Evolutionary conservation across 2,888 invertebrate species (phyloP).

Genomic region (Drosophila mimica): DNA sequence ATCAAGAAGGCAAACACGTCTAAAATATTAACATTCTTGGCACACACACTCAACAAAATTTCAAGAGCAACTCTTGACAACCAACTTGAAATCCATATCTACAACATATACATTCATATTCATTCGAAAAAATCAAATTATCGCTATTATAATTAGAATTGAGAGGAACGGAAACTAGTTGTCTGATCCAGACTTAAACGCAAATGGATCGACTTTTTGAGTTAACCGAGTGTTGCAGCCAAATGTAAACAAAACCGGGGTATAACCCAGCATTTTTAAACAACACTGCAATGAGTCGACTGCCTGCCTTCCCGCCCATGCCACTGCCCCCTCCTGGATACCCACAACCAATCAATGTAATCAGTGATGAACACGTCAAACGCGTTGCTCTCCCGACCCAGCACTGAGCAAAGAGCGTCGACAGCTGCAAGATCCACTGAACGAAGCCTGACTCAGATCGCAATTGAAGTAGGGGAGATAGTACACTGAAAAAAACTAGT

Average conservation of each 20-base stretch:
- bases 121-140: not conserved
- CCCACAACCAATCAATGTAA: not conserved
- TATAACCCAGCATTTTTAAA: conserved; percentile 16
- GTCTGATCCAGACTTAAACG: not conserved
- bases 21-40: not conserved
- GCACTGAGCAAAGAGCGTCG: not conserved
- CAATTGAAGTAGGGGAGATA: not conserved
- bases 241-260: conserved; percentile 20
- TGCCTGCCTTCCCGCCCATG: not conserved
- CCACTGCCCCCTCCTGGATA: not conserved
- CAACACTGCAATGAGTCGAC: conserved; percentile 12
- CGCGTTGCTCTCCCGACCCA: conserved; percentile 4
- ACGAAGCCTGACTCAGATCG: not conserved
- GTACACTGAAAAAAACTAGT: not conserved
- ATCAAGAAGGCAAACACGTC: not conserved
- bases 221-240: not conserved
- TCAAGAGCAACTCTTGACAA: conserved; percentile 4
- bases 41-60: conserved; percentile 1
- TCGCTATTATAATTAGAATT: not conserved
- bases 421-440: not conserved
- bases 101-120: not conserved
- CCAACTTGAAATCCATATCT: not conserved
- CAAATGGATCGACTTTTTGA: conserved; percentile 18
- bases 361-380: conserved; percentile 4
- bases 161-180: not conserved